Evolutionary conservation across 2,113 vertebrate species (phyloP), one percentile per base, ranked within the genome.

Genomic region (Mola mola): DNA sequence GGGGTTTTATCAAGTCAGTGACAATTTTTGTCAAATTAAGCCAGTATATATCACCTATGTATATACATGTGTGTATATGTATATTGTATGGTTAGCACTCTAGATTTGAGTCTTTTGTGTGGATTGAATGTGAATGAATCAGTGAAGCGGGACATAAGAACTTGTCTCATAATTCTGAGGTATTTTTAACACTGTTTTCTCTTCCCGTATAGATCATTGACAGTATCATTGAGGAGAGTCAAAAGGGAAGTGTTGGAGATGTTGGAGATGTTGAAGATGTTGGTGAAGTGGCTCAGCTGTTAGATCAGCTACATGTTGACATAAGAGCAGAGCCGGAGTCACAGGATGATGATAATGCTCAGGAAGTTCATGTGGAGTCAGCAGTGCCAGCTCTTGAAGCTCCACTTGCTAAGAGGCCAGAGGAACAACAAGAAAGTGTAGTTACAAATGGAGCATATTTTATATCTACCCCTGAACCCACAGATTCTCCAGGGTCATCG

Each of bases 161-260:
- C 20, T 33, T 58, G 24, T 5, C 22, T 38, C 4, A 20, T 21
- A 9, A 11, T 12, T 16, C 13, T 62, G 28, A 8, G 12, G 2
- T 53, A 6, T 57, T 59, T 6, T 40, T 38, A n/a, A 33, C 47
- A 3, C 26, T 44, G 11, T 66, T 44, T 24, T 82, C 49, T 81
- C 51, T 81, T 84, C 82, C 9, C 37, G 82, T 60, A 17, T 70
- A 98, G 97, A 99, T 99, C 64, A 98, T 99, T 69, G 96, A 98
- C 83, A 96, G 95, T 91, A 98, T 98, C 88, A 96, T 99, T 72
- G 94, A 98, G 83, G 95, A 97, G 88, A 96, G 94, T 87, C 94
- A 98, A 72, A 96, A 96, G 72, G 93, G 83, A 57, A 90, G 76
- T 8, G 88, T 58, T 24, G 79, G 87, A 16, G 93, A 79, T 9